Evolutionary conservation across 1,140 invertebrate genomes (phyloP).

Genomic region (Tribolium castaneum): DNA sequence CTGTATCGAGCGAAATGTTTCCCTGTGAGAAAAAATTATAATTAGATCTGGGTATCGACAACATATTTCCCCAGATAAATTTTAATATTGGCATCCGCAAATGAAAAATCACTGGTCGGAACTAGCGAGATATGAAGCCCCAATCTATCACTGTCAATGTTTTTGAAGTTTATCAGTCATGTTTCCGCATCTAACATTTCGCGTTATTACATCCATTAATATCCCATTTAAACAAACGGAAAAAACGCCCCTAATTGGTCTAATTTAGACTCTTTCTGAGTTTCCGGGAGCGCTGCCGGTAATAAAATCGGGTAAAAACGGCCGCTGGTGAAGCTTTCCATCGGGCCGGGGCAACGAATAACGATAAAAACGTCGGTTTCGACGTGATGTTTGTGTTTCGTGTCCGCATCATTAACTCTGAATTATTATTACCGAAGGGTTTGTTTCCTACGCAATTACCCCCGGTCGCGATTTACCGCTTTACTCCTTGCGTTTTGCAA

Average conservation of each 20-base stretch:
- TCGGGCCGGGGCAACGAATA: constrained; percentile 3
- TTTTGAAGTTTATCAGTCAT: constrained; percentile 34
- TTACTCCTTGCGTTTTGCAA: constrained; percentile 13
- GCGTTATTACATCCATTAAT: constrained; percentile 25
- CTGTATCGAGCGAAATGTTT: background rate
- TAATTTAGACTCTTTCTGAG: constrained; percentile 5
- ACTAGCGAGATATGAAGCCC: constrained; percentile 6
- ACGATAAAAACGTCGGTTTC: constrained; percentile 31
- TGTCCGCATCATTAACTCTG: constrained; percentile 33
- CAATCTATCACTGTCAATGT: constrained; percentile 30
- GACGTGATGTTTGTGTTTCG: constrained; percentile 27
- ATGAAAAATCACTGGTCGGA: constrained; percentile 28
- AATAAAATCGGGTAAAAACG: constrained; percentile 31
- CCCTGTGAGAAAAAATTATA: background rate
- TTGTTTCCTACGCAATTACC: constrained; percentile 26
- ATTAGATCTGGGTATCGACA: background rate
- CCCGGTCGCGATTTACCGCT: constrained; percentile 8
- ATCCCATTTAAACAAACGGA: background rate
- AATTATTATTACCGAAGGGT: constrained; percentile 31
- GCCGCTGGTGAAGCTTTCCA: constrained; percentile 6
- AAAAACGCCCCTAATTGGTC: constrained; percentile 1
- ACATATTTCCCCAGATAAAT: constrained; percentile 7
- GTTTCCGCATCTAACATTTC: constrained; percentile 32
- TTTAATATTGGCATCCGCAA: constrained; percentile 27
- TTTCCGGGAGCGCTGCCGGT: constrained; percentile 3